phyloP scores from a whole-genome alignment of 1,140 invertebrate species.

The Laupala kohalensis region DNA sequence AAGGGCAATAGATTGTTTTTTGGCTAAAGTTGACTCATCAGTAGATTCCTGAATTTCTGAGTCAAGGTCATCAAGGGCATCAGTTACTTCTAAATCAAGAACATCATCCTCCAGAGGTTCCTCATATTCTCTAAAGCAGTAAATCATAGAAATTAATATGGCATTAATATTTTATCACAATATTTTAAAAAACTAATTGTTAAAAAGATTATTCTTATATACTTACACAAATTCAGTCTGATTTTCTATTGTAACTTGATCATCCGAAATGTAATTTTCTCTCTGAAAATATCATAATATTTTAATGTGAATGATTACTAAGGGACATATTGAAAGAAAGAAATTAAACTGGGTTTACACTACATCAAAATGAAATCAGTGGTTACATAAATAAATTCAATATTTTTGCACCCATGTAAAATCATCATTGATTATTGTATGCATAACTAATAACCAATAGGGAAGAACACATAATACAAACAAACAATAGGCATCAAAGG shows the following conservation, averaged over 20 bases:
- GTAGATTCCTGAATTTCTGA: constrained; percentile 2
- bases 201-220: not conserved
- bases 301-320: too few species aligned
- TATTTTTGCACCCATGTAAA: too few species aligned
- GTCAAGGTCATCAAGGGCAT: constrained; percentile 9
- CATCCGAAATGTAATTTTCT: not conserved
- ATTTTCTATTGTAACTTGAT: not conserved
- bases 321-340: not conserved
- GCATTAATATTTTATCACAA: not conserved
- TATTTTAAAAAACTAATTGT: not conserved
- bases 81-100: constrained; percentile 7
- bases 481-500: too few species aligned
- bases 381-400: too few species aligned
- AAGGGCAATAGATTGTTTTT: not conserved
- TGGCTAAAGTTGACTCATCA: not conserved
- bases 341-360: not conserved
- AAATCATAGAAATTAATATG: not conserved
- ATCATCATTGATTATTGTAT: too few species aligned
- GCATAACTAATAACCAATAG: too few species aligned
- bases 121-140: constrained; percentile 4
- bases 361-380: too few species aligned
- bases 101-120: constrained; percentile 9
- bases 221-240: not conserved
- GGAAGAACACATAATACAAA: too few species aligned
- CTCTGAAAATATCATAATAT: not conserved